Evolutionary conservation across 2,888 invertebrate species (phyloP).

Genomic region (Drosophila pegasa): DNA sequence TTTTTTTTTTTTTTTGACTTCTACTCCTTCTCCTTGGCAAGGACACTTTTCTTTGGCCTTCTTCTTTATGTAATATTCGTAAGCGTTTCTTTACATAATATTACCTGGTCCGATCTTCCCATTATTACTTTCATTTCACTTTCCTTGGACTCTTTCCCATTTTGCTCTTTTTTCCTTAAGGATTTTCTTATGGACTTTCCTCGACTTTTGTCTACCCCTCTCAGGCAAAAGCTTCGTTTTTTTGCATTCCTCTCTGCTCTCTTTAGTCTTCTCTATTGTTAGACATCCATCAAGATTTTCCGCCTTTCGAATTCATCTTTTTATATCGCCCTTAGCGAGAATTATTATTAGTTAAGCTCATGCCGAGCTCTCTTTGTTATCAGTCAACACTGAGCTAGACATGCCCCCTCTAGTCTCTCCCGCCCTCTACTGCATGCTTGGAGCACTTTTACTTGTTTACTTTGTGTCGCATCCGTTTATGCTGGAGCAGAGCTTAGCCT

Average conservation of each 20-base stretch:
- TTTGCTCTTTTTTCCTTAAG: too few species aligned
- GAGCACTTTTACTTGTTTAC: not conserved
- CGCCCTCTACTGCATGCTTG: not conserved
- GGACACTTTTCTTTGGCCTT: not conserved
- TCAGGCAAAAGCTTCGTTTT: too few species aligned
- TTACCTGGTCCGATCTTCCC: not conserved
- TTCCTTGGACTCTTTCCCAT: not conserved
- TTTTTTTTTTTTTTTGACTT: not conserved
- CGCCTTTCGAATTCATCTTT: too few species aligned
- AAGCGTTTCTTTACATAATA: not conserved
- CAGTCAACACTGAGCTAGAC: not conserved
- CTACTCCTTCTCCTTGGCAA: not conserved
- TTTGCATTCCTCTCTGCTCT: too few species aligned
- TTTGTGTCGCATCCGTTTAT: not conserved
- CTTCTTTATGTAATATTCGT: not conserved
- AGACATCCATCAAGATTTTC: too few species aligned
- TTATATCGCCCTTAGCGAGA: not conserved
- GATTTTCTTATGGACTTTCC: not conserved
- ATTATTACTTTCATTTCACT: not conserved
- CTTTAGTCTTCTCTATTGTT: too few species aligned
- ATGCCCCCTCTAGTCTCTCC: not conserved
- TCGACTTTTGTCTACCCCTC: not conserved
- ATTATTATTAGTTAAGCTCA: not conserved
- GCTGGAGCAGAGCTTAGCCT: not conserved
- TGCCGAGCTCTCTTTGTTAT: not conserved